Evolutionary conservation across 2,113 vertebrate genomes (phyloP), one percentile per base, ranked within the genome.

Genomic region (Silurus meridionalis): DNA sequence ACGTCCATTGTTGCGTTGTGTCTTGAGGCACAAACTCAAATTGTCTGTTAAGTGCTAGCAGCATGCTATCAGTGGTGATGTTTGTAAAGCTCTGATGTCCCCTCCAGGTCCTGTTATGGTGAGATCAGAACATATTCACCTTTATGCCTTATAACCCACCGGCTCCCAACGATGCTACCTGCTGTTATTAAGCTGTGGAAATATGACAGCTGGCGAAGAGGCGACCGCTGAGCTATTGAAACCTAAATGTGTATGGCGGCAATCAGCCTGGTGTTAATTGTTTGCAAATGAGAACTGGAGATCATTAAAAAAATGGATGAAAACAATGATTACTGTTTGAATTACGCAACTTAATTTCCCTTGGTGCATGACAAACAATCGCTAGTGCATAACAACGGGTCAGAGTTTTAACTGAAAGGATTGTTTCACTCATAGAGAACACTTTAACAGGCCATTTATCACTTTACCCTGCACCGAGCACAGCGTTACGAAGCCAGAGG

Each of bases 1-100:
- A 83, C 78, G 79, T 64, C 89, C 88, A 90, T 91, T 81, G 55
- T 90, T 81, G 90, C 85, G 89, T 93, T 93, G 93, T 94, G 92
- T 88, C 89, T 92, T 91, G 89, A 92, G 77, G 87, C 87, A 91
- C 90, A 91, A 80, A 63, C 91, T 91, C 92, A 92, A 94, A 94
- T 92, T 88, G 91, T 92, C 93, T 89, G 89, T 92, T 90, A 89
- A 89, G 77, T 90, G 90, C 91, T 52, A 87, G 91, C 87, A 90
- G 92, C 87, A 88, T 88, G 77, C 52, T 25, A 86, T 91, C 89
- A 88, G 90, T 89, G 90, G 87, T 87, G 53, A 84, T 78, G 84
- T 92, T 94, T 94, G 94, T 92, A 92, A 91, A 91, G 89, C 89
- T 85, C 88, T 93, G 93, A 92, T 92, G 92, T 92, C 92, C 94